These are phyloP conservation scores for Sphaeridia pumilis DNA, from an alignment of 2,888 invertebrate species.

Conservation along the genomic window DNA sequence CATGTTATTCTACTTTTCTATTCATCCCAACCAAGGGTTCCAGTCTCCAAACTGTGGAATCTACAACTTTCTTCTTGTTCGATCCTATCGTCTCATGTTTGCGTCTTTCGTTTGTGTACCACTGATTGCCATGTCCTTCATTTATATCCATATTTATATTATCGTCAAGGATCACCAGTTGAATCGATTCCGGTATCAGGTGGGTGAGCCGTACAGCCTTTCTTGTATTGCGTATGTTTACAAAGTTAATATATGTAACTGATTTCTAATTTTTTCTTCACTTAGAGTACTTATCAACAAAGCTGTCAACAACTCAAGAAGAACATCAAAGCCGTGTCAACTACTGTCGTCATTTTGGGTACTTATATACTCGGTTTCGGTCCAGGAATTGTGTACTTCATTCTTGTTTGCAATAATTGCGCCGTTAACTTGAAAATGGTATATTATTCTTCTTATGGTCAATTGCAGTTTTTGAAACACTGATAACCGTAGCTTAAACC, in stretches of 20 bases:
- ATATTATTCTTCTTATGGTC: no score
- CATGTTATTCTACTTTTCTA: conserved; percentile 45
- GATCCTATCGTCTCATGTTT: conserved; percentile 45
- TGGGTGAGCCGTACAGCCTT: conserved; percentile 9
- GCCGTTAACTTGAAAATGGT: conserved; percentile 28
- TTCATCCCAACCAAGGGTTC: conserved; percentile 44
- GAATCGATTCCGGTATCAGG: conserved; percentile 41
- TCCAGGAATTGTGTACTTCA: conserved; percentile 49
- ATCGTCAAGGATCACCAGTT: conserved; percentile 48
- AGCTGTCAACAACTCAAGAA: conserved; percentile 37
- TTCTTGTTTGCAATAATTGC: conserved; percentile 48
- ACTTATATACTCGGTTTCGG: conserved; percentile 50
- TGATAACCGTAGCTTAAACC: neutral
- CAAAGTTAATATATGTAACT: neutral
- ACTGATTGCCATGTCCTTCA: conserved; percentile 48
- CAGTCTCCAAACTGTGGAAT: conserved; percentile 23
- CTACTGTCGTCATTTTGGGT: conserved; percentile 52
- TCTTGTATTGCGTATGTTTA: neutral
- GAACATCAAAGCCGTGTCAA: conserved; percentile 47
- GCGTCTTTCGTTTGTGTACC: conserved; percentile 48
- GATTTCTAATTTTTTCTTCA: conserved; percentile 1
- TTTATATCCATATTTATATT: conserved; percentile 50
- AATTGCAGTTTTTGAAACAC: no score
- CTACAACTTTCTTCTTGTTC: conserved; percentile 37
- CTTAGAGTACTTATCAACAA: no score